These are phyloP conservation scores for Sebastes steindachneri DNA, from an alignment of 2,797 vertebrate genomes.

Conservation along the genomic window DNA sequence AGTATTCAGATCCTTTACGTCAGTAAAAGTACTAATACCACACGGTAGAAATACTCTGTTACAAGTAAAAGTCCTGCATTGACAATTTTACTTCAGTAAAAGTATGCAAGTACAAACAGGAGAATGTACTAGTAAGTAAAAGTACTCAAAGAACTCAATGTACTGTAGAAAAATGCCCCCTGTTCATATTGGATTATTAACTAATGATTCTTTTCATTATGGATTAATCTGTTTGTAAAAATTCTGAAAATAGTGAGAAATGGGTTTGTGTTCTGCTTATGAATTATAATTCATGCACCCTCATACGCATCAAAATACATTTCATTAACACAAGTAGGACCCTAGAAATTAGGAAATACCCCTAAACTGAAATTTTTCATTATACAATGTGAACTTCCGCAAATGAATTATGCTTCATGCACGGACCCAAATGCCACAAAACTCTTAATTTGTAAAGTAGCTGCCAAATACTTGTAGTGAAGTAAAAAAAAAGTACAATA, in stretches of 20 bases:
- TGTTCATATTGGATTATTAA: not conserved
- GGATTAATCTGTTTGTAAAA: not conserved
- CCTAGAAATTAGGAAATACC: not conserved
- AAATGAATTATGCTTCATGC: not conserved
- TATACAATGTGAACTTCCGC: not conserved
- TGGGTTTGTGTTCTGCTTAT: too few relatives aligned
- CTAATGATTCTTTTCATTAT: not conserved
- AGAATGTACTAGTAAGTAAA: not conserved
- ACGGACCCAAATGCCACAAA: accelerated
- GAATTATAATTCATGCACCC: too few relatives aligned
- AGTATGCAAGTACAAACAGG: not conserved
- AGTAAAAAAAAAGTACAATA: not conserved
- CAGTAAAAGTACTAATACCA: not conserved
- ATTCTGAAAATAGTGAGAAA: too few relatives aligned
- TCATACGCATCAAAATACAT: not conserved
- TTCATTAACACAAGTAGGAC: not conserved
- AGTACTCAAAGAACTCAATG: not conserved
- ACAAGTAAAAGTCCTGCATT: not conserved
- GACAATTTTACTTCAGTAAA: not conserved
- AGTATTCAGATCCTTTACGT: not conserved
- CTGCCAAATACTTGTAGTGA: not conserved
- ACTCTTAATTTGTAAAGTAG: not conserved
- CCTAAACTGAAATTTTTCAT: not conserved
- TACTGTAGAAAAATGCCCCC: not conserved
- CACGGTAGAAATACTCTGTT: not conserved